Percentiles rank a stretch among this genome's conserved stretches.
These are phyloP conservation scores for Argopecten irradians DNA, from an alignment of 1,140 invertebrate species.

Conservation along the genomic window DNA sequence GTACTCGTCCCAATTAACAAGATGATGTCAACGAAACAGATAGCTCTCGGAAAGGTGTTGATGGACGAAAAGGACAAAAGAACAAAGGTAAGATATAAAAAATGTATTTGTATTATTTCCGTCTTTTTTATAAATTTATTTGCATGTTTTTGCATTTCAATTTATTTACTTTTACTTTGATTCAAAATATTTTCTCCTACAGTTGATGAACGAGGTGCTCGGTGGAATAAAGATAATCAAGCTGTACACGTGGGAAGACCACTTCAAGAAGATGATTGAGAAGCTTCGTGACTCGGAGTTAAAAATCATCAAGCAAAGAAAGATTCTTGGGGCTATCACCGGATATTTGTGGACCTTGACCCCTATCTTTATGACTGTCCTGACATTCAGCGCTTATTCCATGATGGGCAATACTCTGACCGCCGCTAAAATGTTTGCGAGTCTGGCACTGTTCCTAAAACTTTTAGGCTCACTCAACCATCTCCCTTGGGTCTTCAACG, in stretches of 20 bases:
- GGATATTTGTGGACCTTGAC: conserved; percentile 2
- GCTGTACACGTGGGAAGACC: background rate
- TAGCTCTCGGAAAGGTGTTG: background rate
- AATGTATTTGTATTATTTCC: background rate
- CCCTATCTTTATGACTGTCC: conserved; percentile 13
- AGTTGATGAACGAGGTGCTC: background rate
- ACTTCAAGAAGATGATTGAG: background rate
- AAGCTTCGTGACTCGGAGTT: background rate
- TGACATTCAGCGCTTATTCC: background rate
- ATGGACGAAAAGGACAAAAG: background rate
- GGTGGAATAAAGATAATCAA: conserved; percentile 16
- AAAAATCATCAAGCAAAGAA: background rate
- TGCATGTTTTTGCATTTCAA: too few relatives aligned
- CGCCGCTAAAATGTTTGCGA: background rate
- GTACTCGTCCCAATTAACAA: background rate
- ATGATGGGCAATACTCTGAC: background rate
- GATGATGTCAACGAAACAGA: background rate
- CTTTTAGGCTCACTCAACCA: background rate
- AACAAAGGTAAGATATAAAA: background rate
- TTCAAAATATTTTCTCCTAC: too few relatives aligned
- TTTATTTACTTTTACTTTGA: too few relatives aligned
- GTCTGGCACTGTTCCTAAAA: background rate
- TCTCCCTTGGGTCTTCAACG: background rate
- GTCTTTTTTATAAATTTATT: too few relatives aligned
- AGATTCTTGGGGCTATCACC: background rate